These are phyloP conservation scores for Holotrichia oblita DNA, from an alignment of 1,140 invertebrate genomes.

Conservation along the genomic window DNA sequence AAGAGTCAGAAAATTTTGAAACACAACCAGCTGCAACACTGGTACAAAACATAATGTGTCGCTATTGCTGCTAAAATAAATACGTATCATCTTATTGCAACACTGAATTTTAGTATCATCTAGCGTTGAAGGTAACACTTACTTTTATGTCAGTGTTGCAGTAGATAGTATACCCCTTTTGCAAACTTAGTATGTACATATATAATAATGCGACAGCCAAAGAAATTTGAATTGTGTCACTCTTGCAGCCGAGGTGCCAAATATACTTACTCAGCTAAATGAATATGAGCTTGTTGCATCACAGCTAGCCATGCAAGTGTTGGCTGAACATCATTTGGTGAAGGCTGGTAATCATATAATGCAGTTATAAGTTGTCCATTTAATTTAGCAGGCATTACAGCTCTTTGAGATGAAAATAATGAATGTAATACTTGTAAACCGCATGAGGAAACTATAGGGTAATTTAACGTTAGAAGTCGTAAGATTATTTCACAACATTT, in stretches of 20 bases:
- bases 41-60: neutral
- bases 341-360: slow-evolving; percentile 85
- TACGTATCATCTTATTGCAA: neutral
- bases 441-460: slow-evolving; percentile 79
- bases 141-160: neutral
- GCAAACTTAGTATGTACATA: neutral
- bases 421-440: slow-evolving; percentile 83
- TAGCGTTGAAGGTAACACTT: neutral
- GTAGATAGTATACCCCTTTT: neutral
- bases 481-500: slow-evolving; percentile 80
- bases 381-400: slow-evolving; percentile 66
- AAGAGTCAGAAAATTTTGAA: too few species aligned
- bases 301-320: slow-evolving; percentile 86
- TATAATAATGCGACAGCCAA: neutral
- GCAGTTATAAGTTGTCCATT: slow-evolving; percentile 83
- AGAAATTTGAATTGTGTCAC: neutral
- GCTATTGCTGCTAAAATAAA: neutral
- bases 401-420: slow-evolving; percentile 71
- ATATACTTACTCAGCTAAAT: slow-evolving; percentile 69
- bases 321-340: slow-evolving; percentile 77
- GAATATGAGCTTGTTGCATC: slow-evolving; percentile 82
- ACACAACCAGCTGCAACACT: too few species aligned
- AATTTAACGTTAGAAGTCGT: slow-evolving; percentile 86
- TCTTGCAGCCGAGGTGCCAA: neutral
- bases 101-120: neutral